These are phyloP conservation scores for Pocillopora damicornis DNA, from an alignment of 64 coral and sea anemone species.

Conservation along the genomic window DNA sequence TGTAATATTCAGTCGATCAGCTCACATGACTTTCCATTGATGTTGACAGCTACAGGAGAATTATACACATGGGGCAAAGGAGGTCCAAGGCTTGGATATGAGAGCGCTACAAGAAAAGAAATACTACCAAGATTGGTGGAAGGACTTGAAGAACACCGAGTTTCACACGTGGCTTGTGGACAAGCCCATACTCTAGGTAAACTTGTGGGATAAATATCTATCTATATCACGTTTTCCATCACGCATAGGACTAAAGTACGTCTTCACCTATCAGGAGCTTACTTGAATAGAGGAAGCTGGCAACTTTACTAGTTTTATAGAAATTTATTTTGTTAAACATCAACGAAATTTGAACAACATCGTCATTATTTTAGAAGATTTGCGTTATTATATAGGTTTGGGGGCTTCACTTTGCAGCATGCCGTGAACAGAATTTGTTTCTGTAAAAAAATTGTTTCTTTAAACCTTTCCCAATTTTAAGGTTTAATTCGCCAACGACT, in stretches of 20 bases:
- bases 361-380: too few species aligned
- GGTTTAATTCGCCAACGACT: too few species aligned
- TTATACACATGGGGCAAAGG: slow-evolving; percentile 87
- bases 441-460: too few species aligned
- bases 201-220: not conserved
- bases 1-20: not conserved
- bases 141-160: slow-evolving; percentile 60
- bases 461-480: too few species aligned
- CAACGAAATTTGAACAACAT: too few species aligned
- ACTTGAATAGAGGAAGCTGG: too few species aligned
- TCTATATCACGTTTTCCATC: not conserved
- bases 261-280: not conserved
- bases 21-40: not conserved
- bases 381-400: too few species aligned
- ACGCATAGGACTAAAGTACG: not conserved
- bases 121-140: slow-evolving; percentile 63
- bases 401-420: too few species aligned
- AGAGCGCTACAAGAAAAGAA: slow-evolving; percentile 65
- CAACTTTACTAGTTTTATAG: too few species aligned
- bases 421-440: too few species aligned
- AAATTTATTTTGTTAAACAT: too few species aligned
- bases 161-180: slow-evolving; percentile 80
- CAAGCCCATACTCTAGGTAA: slow-evolving; percentile 84
- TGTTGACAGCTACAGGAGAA: slow-evolving; percentile 64
- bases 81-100: slow-evolving; percentile 83